Base-by-base conservation (phyloP, 2,888 invertebrate species). In the Metallyticus violacea region DNA sequence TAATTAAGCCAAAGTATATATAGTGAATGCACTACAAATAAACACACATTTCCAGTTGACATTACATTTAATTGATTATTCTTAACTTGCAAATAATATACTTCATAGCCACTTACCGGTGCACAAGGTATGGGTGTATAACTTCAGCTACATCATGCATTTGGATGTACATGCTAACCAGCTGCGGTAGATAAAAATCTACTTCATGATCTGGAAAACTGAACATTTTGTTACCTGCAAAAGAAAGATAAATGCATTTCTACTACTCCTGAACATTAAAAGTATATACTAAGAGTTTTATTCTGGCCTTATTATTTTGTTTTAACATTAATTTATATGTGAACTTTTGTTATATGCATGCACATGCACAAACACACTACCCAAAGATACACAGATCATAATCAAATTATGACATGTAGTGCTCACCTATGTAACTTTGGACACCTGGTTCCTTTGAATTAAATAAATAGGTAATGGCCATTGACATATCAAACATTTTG, bases 391-490 rank as follows among this genome's bases (percentile, higher is more conserved):
- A n/a, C n/a, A n/a, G n/a, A n/a, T n/a, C n/a, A n/a, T n/a, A n/a
- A n/a, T n/a, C n/a, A n/a, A n/a, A n/a, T n/a, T n/a, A n/a, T n/a
- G n/a, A n/a, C n/a, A n/a, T n/a, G n/a, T 62, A 80, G 83, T 62
- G 91, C 92, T 92, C 90, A 95, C 95, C 99, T 91, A 99, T 96
- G 93, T 99, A 99, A 90, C 97, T 97, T 91, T 99, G 97, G 89
- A 99, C 99, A 88, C 99, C 99, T 77, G 98, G 97, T 92, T 99
- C 99, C 93, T 99, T 99, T 78, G 99, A 98, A 92, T 98, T 98
- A 92, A 98, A 99, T 87, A 99, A 94, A 93, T 99, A 99, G 91
- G 98, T 97, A 91, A 99, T 97, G 89, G 99, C 99, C 95, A 99
- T 99, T 89, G 98, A 97, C 95, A 99, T 98, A 92, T 99, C 98